Percentiles rank a stretch among this genome's conserved stretches.
phyloP scores from a whole-genome alignment of 2,113 vertebrate species.

The Miniopterus natalensis region DNA sequence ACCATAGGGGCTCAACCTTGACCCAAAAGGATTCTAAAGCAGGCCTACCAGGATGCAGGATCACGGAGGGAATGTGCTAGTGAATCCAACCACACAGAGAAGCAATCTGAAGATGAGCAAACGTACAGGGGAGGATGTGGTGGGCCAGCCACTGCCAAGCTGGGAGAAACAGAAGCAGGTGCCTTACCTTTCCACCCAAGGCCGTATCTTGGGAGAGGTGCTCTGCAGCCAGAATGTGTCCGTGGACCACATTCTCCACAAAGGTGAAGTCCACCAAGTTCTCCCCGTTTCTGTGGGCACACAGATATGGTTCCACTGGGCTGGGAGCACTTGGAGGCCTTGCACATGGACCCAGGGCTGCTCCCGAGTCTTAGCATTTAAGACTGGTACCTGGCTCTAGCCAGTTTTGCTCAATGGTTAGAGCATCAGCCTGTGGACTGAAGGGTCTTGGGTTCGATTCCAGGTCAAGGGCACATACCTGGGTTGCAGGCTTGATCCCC shows the following conservation, averaged over 20 bases:
- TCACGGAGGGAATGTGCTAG: not conserved
- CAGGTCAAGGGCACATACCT: no score
- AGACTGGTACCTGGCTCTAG: no score
- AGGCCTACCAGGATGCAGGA: not conserved
- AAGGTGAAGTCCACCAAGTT: conserved; percentile 99
- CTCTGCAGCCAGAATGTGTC: conserved; percentile 97
- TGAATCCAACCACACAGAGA: not conserved
- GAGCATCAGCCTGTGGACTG: no score
- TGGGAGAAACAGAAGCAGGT: not conserved
- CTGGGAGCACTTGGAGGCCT: not conserved
- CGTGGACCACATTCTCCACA: conserved; percentile 98
- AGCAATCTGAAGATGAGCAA: not conserved
- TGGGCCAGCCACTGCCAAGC: not conserved
- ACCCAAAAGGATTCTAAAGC: not conserved
- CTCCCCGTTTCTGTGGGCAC: conserved; percentile 91
- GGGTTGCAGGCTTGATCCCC: no score
- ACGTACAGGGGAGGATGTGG: not conserved
- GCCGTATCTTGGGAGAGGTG: conserved; percentile 89
- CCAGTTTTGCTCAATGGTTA: no score
- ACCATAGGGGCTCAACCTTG: not conserved
- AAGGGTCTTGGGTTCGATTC: no score
- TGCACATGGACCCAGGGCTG: not conserved
- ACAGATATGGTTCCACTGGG: not conserved
- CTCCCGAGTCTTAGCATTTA: not conserved
- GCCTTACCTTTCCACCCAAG: conserved; percentile 94